Evolutionary conservation across 2,888 invertebrate species (phyloP), one percentile per base, ranked within the genome.

Genomic region (Cantharis lateralis): DNA sequence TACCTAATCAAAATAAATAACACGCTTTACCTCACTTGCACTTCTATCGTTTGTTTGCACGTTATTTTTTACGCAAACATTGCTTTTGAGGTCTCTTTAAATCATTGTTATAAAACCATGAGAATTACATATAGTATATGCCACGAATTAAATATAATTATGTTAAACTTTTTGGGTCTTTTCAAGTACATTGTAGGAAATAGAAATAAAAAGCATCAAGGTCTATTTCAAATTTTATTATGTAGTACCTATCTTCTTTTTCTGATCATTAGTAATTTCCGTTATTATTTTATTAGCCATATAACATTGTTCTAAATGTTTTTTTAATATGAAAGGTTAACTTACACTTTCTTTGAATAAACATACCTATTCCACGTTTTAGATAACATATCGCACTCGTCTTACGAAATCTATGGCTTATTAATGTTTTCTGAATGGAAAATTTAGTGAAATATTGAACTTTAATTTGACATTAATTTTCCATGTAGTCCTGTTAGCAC

Each of bases 1-100:
- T 76, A 79, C 78, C 79, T 80, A 78, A 79, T 79, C 78, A 80
- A 81, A 80, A 80, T 79, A 79, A 81, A 81, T 81, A 80, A 80
- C 76, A 81, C 78, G 80, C 79, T 78, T 81, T 81, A 79, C 61
- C 80, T 80, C 77, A 80, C 79, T 79, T 81, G 74, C 77, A 77
- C 75, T 77, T 76, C 68, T 72, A 78, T 70, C 48, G 24, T 72
- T 71, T 75, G 72, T 72, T 72, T 78, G 72, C 77, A 78, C 77
- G 70, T 74, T 75, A 71, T 72, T 64, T 71, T 77, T 78, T 78
- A 78, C 75, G 75, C 78, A 78, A 78, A 78, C 75, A 13, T 78
- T 76, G 70, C 28, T 72, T 75, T 75, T 78, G 72, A 78, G 78
- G 74, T 71, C 69, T 74, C 73, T 71, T 70, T 18, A 71, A 74